Conservation (phyloP, 2,888 invertebrate genomes). For the Eremobia ochroleuca region DNA sequence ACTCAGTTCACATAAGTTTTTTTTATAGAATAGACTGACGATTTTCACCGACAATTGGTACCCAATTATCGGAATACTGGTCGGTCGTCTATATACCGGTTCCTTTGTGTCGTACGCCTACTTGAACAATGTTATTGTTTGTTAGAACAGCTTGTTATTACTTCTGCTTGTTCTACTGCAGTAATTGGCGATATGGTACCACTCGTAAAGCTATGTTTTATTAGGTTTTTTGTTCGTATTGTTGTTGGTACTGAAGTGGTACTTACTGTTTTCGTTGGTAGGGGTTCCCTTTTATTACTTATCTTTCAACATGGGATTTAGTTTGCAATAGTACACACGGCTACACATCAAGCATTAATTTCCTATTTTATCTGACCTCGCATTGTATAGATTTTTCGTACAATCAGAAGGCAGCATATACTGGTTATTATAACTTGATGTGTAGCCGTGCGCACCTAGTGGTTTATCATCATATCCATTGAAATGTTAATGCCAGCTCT, state of each 20-base stretch:
- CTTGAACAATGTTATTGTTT: background rate
- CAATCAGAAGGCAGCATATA: no score
- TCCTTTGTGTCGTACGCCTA: background rate
- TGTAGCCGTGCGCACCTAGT: background rate
- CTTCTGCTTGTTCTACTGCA: background rate
- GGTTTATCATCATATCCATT: background rate
- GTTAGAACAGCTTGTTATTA: constrained; percentile 34
- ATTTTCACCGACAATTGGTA: background rate
- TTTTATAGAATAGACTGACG: background rate
- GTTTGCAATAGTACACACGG: no score
- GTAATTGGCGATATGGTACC: constrained; percentile 30
- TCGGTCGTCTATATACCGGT: background rate
- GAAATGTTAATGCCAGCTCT: background rate
- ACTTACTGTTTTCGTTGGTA: background rate
- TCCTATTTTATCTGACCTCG: no score
- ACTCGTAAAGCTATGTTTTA: background rate
- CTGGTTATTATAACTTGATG: no score
- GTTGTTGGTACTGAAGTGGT: constrained; percentile 9
- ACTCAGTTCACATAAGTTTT: background rate
- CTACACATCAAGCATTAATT: no score
- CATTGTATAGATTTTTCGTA: no score
- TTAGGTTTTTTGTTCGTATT: background rate
- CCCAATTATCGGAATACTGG: no score
- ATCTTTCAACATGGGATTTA: background rate
- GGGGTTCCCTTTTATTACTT: background rate